Evolutionary conservation across 2,113 vertebrate genomes (phyloP), one percentile per base, ranked within the genome.

Genomic region (Rhea pennata): DNA sequence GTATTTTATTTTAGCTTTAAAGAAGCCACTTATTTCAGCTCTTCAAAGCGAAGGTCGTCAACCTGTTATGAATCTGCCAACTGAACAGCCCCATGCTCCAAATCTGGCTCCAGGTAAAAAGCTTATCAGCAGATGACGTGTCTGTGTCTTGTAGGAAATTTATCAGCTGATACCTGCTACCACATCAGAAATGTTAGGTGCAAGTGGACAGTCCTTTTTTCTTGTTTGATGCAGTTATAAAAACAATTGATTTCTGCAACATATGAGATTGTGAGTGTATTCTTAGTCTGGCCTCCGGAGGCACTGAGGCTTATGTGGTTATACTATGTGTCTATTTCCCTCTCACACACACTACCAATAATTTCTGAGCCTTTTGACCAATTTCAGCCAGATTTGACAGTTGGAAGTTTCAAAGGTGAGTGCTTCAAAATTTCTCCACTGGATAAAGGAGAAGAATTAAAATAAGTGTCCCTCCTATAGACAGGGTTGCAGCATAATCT

Each of bases 81-180:
- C 97, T 36, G 97, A 97, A 29, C 97, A 98, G 70, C 96, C 97
- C 77, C 97, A 91, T 2, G 95, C 96, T 71, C 94, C 94, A 40
- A 97, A 98, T 66, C 81, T 97, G 87, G 93, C 70, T 95, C 91
- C 94, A 98, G 98, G 98, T 98, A 97, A 93, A 78, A 69, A 5
- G 42, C 48, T 66, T 44, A 2, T 3, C 24, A 59, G 81, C 50
- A 31, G 48, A 27, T 65, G 36, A 42, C 0, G 1, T 53, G 29
- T 56, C 19, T 65, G 0, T 5, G 0, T 44, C 70, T 39, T 31
- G 27, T 54, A 53, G 86, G 44, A 36, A 44, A 15, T 9, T 31
- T 14, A 4, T 9, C 10, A 15, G 15, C 29, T 42, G 50, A 7
- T 23, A 13, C 39, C 39, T 54, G 77, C 67, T n/a, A 1, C 11